phyloP scores from a whole-genome alignment of 2,888 invertebrate species.

The Acanthosepion lycidas region DNA sequence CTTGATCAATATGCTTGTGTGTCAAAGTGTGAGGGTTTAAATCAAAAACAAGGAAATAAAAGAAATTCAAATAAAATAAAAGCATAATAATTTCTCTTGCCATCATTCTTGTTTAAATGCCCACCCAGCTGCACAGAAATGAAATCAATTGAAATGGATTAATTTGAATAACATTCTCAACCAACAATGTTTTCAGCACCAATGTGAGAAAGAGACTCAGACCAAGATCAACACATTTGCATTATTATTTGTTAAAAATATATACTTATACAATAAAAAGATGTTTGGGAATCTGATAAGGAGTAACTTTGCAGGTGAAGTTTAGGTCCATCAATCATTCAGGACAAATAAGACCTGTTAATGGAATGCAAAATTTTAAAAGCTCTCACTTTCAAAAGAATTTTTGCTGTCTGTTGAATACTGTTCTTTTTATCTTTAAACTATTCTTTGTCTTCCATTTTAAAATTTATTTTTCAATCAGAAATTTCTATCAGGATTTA shows the following conservation, averaged over 20 bases:
- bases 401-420: background rate
- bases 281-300: background rate
- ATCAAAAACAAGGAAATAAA: background rate
- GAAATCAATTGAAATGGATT: conserved; percentile 33
- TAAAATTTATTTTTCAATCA: background rate
- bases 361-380: background rate
- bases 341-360: background rate
- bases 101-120: background rate
- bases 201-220: background rate
- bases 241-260: background rate
- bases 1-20: background rate
- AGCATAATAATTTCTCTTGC: background rate
- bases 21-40: background rate
- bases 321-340: background rate
- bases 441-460: background rate
- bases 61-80: background rate
- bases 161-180: background rate
- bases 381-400: background rate
- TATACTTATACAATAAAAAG: background rate
- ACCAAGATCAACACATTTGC: background rate
- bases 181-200: background rate
- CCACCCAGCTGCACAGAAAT: background rate
- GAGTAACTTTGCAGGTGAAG: background rate
- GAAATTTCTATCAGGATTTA: background rate
- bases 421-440: background rate